A percentile compares a stretch with the other conserved stretches of the same genome.
Evolutionary conservation across 2,888 invertebrate species (phyloP).

Genomic region (Noctua janthina): DNA sequence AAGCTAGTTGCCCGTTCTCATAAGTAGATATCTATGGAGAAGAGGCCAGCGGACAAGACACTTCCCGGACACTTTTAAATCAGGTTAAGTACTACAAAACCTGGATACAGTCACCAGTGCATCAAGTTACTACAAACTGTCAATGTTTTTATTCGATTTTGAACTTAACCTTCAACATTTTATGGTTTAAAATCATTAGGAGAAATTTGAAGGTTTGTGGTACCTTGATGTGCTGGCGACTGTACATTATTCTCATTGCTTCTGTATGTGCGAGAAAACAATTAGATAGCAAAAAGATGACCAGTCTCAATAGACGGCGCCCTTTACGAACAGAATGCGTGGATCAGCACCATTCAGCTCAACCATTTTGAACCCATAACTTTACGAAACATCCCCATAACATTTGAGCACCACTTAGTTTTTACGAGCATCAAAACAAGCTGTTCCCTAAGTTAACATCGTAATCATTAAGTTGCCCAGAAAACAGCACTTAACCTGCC

Average conservation of each 20-base stretch:
- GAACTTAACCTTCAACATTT: too few relatives aligned
- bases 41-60: background rate
- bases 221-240: too few relatives aligned
- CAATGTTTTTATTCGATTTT: too few relatives aligned
- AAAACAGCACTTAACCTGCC: slow-evolving; percentile 20
- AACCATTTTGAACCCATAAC: slow-evolving; percentile 12
- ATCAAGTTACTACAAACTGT: too few relatives aligned
- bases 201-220: too few relatives aligned
- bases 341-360: background rate
- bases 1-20: background rate
- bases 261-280: background rate
- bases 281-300: background rate
- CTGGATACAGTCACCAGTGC: background rate
- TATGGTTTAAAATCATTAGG: too few relatives aligned
- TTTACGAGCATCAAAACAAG: slow-evolving; percentile 28
- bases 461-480: slow-evolving; percentile 28
- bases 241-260: background rate
- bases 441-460: slow-evolving; percentile 33
- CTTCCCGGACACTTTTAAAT: background rate
- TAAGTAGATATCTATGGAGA: background rate
- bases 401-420: slow-evolving; percentile 14
- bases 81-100: background rate
- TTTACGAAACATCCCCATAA: slow-evolving; percentile 11
- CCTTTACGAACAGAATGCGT: background rate
- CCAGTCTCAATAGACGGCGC: background rate